Evolutionary conservation across 2,888 invertebrate genomes (phyloP).

Genomic region (Cordilura impudica): DNA sequence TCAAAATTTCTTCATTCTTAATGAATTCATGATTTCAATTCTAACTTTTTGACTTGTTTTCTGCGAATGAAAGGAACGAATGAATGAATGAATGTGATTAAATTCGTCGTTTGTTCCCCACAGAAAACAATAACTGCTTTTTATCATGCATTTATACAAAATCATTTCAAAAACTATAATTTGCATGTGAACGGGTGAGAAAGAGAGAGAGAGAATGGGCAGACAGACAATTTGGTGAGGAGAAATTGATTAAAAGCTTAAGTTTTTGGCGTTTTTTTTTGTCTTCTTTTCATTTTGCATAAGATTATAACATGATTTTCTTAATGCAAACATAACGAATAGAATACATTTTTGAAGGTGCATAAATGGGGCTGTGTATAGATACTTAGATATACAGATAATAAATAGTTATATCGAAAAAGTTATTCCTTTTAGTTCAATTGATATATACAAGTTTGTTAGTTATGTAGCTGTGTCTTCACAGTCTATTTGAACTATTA

Average conservation of each 20-base stretch:
- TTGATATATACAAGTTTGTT: too few species aligned
- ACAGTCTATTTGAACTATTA: conserved; percentile 32
- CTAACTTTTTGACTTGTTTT: conserved; percentile 48
- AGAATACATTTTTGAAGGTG: not conserved
- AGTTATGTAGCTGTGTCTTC: not conserved
- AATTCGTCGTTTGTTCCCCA: too few species aligned
- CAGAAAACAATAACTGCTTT: conserved; percentile 43
- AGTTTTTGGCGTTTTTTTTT: conserved; percentile 21
- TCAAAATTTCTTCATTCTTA: conserved; percentile 47
- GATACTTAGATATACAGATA: not conserved
- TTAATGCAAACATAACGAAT: conserved; percentile 19
- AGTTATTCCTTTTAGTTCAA: not conserved
- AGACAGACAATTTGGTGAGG: not conserved
- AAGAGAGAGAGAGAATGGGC: not conserved
- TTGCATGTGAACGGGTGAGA: conserved; percentile 37
- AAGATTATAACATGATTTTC: conserved; percentile 26
- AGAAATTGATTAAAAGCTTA: conserved; percentile 48
- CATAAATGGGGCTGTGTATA: not conserved
- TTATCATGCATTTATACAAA: conserved; percentile 43
- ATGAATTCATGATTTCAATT: conserved; percentile 61
- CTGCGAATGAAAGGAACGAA: conserved; percentile 44
- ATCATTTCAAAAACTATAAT: conserved; percentile 37
- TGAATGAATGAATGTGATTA: too few species aligned
- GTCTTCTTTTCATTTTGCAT: not conserved
- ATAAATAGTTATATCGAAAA: not conserved